Conservation (phyloP, 2,797 vertebrate genomes). For the Poeciliopsis gracilis region DNA sequence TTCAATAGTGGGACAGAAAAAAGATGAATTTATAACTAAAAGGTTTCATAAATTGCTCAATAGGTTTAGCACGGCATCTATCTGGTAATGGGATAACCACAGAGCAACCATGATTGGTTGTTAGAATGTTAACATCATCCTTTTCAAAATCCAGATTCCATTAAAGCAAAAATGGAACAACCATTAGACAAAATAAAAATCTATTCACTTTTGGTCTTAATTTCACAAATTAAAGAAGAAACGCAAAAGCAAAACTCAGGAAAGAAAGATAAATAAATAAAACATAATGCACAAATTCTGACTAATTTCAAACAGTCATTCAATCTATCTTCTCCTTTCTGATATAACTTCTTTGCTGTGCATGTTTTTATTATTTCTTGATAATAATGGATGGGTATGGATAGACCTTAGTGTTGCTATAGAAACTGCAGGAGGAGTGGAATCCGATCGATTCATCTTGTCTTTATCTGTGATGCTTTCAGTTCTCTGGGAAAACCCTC, state of each 20-base stretch:
- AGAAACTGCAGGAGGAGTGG: conserved; percentile 70
- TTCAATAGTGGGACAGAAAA: conserved; percentile 1
- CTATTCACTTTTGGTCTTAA: background rate
- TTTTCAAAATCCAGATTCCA: background rate
- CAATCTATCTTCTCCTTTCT: conserved; percentile 13
- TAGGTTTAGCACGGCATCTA: background rate
- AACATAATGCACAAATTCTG: background rate
- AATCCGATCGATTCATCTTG: conserved; percentile 70
- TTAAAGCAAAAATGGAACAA: background rate
- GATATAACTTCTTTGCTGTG: conserved; percentile 23
- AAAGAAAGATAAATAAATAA: background rate
- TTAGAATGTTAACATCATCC: background rate
- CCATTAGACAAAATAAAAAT: background rate
- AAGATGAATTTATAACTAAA: background rate
- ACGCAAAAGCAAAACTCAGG: background rate
- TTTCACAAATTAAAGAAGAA: background rate
- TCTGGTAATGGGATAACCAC: background rate
- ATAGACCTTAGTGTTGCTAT: conserved; percentile 74
- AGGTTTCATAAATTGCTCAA: background rate
- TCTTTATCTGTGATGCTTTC: conserved; percentile 56
- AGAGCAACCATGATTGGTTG: background rate
- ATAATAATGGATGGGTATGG: conserved; percentile 39
- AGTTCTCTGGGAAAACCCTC: conserved; percentile 76
- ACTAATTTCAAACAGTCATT: background rate
- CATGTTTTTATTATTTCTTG: conserved; percentile 42